Percentiles rank a stretch among this genome's conserved stretches.
Conservation (phyloP, 2,113 vertebrate genomes). For the Gymnorhina tibicen region DNA sequence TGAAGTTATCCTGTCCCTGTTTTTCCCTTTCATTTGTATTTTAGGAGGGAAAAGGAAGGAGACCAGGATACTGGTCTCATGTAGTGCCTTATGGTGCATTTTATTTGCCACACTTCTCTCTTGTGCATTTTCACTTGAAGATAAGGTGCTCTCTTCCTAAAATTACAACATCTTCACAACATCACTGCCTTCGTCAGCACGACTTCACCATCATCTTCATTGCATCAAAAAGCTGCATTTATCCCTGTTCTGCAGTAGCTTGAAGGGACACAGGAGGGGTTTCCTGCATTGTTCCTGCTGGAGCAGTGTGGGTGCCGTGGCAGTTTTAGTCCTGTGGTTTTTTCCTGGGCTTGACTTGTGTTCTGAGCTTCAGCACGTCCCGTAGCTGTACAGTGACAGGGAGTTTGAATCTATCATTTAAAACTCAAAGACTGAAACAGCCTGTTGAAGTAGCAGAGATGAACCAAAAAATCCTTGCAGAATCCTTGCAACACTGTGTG, state of each 20-base stretch:
- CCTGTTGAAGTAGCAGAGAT: neutral
- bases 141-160: neutral
- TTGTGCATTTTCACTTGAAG: neutral
- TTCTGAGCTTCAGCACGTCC: neutral
- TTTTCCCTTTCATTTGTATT: neutral
- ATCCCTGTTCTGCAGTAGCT: neutral
- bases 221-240: neutral
- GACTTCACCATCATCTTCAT: neutral
- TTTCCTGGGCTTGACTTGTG: neutral
- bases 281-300: neutral
- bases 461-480: neutral
- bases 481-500: neutral
- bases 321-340: neutral
- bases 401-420: neutral
- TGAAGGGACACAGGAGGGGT: neutral
- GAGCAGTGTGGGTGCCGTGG: neutral
- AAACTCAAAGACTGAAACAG: neutral
- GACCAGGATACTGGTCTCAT: neutral
- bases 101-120: neutral
- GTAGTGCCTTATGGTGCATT: neutral
- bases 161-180: neutral
- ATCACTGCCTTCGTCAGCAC: neutral
- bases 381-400: neutral
- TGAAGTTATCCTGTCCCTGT: neutral
- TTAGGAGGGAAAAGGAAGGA: neutral